Evolutionary conservation across 2,888 invertebrate genomes (phyloP), one percentile per base, ranked within the genome.

Genomic region (Dione vanillae): DNA sequence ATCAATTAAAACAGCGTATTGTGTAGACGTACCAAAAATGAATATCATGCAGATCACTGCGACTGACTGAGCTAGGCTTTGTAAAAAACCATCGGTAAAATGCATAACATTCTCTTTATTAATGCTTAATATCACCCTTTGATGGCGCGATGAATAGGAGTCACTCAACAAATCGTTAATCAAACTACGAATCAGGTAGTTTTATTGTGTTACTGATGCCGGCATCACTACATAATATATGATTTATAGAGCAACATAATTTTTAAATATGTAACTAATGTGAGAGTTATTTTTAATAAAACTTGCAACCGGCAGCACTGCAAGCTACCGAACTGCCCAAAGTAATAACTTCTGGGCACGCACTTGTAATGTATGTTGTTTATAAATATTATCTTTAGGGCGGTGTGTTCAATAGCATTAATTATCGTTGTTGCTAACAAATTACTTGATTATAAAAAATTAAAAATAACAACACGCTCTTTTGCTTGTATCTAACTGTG

Each of bases 161-260:
- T 92, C 91, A 91, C 92, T 92, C 92, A 92, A 91, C 89, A 85
- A 83, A 83, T 93, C 92, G 92, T 93, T 93, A 93, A 93, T 93
- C 92, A 92, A 90, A 84, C 78, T 80, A 83, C 81, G 84, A 87
- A 91, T 91, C 89, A 91, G 92, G 92, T 93, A 92, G 92, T 92
- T 83, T 82, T 78, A 88, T 93, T 93, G 91, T 92, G 82, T 82
- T 83, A 82, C 78, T 78, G 80, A 82, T 82, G 88, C 83, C 91
- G 92, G 90, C 88, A 77, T 79, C 82, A 85, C 27, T 86, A 90
- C 88, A 80, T 74, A 79, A 76, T 76, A 70, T 78, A 83, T 92
- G 92, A 92, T 93, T 92, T 87, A 92, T 92, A 83, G 87, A 78
- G 75, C 75, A 72, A 74, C 72, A 80, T 88, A 84, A 88, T 88